Conservation (phyloP, 2,888 invertebrate species). For the Sepioteuthis lessoniana region DNA sequence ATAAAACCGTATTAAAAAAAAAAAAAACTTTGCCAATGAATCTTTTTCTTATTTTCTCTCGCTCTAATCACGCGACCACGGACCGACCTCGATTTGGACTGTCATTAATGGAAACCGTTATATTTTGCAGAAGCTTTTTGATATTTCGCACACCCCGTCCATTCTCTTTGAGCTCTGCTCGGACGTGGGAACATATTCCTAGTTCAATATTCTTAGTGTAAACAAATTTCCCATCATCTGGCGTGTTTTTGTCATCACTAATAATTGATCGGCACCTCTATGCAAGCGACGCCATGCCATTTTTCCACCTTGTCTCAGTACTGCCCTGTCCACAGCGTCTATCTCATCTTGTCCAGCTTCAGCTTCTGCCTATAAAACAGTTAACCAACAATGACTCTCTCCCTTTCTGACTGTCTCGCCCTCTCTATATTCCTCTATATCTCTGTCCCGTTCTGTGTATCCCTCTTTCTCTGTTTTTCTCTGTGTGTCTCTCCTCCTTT, state of each 20-base stretch:
- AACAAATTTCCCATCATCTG: constrained; percentile 33
- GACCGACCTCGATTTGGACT: neutral
- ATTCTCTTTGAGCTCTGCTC: neutral
- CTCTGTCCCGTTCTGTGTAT: too few relatives aligned
- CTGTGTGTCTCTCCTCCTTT: too few relatives aligned
- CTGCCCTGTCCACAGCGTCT: neutral
- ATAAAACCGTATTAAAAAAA: too few relatives aligned
- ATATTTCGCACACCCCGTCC: neutral
- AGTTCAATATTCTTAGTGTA: neutral
- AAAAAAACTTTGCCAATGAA: neutral
- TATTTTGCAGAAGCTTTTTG: constrained; percentile 10
- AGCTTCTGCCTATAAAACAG: neutral
- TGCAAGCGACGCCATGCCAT: neutral
- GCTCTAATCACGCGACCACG: neutral
- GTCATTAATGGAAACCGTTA: neutral
- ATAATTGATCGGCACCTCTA: neutral
- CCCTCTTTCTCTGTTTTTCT: too few relatives aligned
- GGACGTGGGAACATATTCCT: neutral
- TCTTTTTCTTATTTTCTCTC: neutral
- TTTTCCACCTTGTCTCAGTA: neutral
- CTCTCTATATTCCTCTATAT: neutral
- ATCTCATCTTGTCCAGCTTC: neutral
- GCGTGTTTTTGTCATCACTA: constrained; percentile 6
- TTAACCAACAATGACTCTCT: neutral
- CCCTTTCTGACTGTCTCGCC: neutral